These are phyloP conservation scores for Microcebus jonahi DNA, from an alignment of 2,113 vertebrate species.

Conservation along the genomic window DNA sequence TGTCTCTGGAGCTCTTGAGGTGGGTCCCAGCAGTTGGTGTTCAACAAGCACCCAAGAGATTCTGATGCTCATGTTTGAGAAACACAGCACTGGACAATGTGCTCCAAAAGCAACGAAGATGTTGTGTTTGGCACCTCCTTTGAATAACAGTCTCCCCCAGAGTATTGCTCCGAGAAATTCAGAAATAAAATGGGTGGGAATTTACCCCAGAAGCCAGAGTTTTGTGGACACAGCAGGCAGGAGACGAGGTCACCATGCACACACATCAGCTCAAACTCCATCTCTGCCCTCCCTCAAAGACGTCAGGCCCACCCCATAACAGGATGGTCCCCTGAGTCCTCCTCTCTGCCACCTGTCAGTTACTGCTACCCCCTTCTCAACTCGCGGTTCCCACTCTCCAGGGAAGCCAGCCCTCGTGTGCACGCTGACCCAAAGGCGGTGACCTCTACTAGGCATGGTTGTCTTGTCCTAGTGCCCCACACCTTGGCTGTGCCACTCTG, in stretches of 20 bases:
- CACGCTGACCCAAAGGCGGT: fast-evolving
- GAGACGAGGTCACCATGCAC: fast-evolving
- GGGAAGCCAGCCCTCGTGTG: fast-evolving
- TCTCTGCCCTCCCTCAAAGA: not conserved
- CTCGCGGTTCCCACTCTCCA: fast-evolving
- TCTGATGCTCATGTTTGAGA: not conserved
- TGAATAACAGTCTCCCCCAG: no score
- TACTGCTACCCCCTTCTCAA: not conserved
- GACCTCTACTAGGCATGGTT: fast-evolving
- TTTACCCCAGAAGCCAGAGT: fast-evolving
- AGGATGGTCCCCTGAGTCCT: fast-evolving
- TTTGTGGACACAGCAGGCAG: fast-evolving
- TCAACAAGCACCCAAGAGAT: not conserved
- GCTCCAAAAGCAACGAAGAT: not conserved
- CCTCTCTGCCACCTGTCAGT: not conserved
- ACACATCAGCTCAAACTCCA: not conserved
- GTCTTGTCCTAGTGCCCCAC: fast-evolving
- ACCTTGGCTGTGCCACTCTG: fast-evolving
- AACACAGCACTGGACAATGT: fast-evolving
- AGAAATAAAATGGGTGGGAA: not conserved
- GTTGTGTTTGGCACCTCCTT: not conserved
- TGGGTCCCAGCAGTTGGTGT: fast-evolving
- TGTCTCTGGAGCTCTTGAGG: fast-evolving
- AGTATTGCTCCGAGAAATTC: not conserved
- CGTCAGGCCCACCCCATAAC: not conserved